Base-by-base conservation (phyloP, 2,797 vertebrate species). In the Sebastes steindachneri region DNA sequence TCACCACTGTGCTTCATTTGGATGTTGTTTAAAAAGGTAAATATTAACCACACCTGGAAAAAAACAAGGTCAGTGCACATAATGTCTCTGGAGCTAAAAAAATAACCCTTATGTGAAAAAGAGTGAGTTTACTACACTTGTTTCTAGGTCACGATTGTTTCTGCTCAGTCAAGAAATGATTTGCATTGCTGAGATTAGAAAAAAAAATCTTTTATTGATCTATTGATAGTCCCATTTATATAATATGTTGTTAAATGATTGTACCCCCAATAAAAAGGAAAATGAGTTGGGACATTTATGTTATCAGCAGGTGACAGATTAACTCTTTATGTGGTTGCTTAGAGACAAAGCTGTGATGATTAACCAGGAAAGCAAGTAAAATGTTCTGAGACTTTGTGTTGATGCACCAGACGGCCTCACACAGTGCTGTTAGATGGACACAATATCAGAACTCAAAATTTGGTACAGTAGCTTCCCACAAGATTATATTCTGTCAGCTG, bases 1-100 rank as follows among this genome's bases (percentile, higher is more conserved):
- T 33, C 5, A 51, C 68, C 4, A 57, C 19, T 55, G 37, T 28
- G 7, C 37, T 29, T 73, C n/a, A 73, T 69, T 54, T 68, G 23
- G 57, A 69, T 74, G 65, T 25, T 35, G n/a, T 59, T 76, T n/a
- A 70, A 58, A 45, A 82, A 65, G 71, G 9, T 88, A 84, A 90
- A 83, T 19, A 93, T 93, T 90, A 90, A 93, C 85, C 74, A 73
- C 81, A 69, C 45, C 64, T 83, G 19, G 63, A 82, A 71, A 80
- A 75, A 59, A 51, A 66, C 29, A 35, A 7, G 7, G 19, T 11
- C 2, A 28, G 14, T 45, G 17, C 11, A 73, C 8, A 25, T 21
- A 31, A 19, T n/a, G 26, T 74, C n/a, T 64, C 1, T 11, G n/a
- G 1, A 37, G 26, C 28, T 9, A 23, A 37, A 21, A 53, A 41